Percentiles rank a stretch among this genome's conserved stretches.
Evolutionary conservation across 2,888 invertebrate genomes (phyloP).

Genomic region (Limenitis camilla): DNA sequence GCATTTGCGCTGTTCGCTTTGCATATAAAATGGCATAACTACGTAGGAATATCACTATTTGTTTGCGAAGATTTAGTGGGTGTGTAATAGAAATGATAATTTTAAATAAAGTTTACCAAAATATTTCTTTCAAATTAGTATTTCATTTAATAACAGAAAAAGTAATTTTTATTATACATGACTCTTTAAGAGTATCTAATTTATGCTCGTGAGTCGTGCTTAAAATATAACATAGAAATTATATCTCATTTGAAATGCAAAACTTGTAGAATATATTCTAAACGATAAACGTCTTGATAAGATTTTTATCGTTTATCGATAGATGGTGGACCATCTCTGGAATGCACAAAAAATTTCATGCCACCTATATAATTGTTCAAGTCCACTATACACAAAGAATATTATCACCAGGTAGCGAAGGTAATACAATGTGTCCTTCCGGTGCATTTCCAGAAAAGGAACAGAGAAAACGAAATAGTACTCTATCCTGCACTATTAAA

Average conservation of each 20-base stretch:
- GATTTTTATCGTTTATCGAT: conserved; percentile 18
- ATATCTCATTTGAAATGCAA: not conserved
- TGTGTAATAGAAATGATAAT: too few species aligned
- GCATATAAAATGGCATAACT: conserved; percentile 56
- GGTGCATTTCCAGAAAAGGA: conserved; percentile 36
- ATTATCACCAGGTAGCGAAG: conserved; percentile 71
- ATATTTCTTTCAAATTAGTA: conserved; percentile 1
- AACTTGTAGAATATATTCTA: conserved; percentile 29
- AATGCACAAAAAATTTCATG: conserved; percentile 52
- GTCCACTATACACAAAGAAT: conserved; percentile 54
- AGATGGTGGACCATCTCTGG: conserved; percentile 33
- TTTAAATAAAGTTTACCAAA: too few species aligned
- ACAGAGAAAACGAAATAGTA: conserved; percentile 25
- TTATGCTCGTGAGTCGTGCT: not conserved
- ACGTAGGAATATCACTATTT: conserved; percentile 61
- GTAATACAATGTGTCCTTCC: conserved; percentile 65
- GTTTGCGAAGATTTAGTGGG: conserved; percentile 26
- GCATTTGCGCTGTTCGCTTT: conserved; percentile 60
- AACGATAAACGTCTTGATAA: conserved; percentile 30
- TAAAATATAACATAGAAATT: not conserved
- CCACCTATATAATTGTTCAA: conserved; percentile 48
- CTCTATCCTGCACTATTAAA: conserved; percentile 27
- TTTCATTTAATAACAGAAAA: not conserved
- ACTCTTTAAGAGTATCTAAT: not conserved
- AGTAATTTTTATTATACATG: not conserved